Evolutionary conservation across 2,113 vertebrate genomes (phyloP).

Genomic region (Stomatorhinus ivindoensis): DNA sequence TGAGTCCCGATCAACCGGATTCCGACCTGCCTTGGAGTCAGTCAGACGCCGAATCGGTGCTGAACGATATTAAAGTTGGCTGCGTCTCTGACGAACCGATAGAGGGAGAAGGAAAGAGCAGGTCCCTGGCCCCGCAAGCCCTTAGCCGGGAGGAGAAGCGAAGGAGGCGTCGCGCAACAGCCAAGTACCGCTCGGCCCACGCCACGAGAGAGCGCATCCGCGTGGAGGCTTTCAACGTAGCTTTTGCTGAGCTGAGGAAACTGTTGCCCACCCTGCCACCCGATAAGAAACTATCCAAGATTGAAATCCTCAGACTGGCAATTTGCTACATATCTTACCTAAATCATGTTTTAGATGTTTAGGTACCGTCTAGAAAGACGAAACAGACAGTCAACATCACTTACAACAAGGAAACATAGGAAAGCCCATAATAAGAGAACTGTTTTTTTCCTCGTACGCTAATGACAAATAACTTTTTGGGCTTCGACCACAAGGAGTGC

Average conservation of each 20-base stretch:
- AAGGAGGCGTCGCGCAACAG: conserved; percentile 58
- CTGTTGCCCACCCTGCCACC: conserved; percentile 72
- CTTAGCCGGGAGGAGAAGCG: conserved; percentile 84
- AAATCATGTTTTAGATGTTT: conserved; percentile 80
- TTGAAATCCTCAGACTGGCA: conserved; percentile 74
- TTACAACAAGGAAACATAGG: not conserved
- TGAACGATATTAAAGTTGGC: conserved; percentile 64
- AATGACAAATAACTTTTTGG: not conserved
- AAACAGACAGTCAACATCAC: not conserved
- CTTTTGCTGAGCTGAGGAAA: conserved; percentile 62
- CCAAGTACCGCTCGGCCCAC: conserved; percentile 64
- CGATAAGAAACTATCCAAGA: conserved; percentile 78
- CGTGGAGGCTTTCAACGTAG: conserved; percentile 67
- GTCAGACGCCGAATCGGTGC: conserved; percentile 75
- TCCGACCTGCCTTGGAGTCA: conserved; percentile 71
- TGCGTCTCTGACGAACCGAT: conserved; percentile 70
- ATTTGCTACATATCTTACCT: conserved; percentile 83
- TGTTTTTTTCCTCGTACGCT: not conserved
- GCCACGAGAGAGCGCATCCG: conserved; percentile 68
- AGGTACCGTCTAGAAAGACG: conserved; percentile 21
- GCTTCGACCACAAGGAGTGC: not conserved
- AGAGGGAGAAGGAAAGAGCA: conserved; percentile 54
- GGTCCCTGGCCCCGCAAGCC: conserved; percentile 63
- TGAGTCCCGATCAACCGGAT: conserved; percentile 77
- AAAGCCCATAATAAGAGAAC: not conserved